Conservation (phyloP, 1,140 invertebrate genomes). For the Laupala kohalensis region DNA sequence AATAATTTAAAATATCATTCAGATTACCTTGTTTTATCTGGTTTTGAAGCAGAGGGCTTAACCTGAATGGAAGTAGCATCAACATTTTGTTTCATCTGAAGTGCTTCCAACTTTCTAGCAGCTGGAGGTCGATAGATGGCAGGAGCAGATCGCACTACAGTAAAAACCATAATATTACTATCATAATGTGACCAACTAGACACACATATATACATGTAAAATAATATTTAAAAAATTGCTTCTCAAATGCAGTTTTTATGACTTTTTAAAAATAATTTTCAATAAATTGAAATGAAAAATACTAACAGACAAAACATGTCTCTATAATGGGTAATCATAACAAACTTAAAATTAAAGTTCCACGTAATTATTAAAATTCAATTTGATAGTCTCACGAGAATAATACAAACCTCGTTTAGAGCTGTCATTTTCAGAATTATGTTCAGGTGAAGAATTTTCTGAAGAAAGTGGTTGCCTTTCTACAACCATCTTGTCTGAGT, state of each 20-base stretch:
- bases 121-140: slow-evolving; percentile 11
- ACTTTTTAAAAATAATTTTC: too few species aligned
- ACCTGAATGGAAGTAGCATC: not conserved
- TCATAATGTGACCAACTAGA: not conserved
- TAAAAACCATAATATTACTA: not conserved
- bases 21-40: not conserved
- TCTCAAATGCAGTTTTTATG: too few species aligned
- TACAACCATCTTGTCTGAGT: not conserved
- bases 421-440: not conserved
- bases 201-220: not conserved
- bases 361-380: too few species aligned
- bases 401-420: not conserved
- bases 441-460: not conserved
- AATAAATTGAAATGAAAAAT: too few species aligned
- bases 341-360: too few species aligned
- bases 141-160: not conserved
- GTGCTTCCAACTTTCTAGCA: slow-evolving; percentile 2
- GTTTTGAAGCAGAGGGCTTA: not conserved
- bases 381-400: too few species aligned
- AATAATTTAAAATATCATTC: too few species aligned
- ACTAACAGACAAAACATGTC: too few species aligned
- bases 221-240: not conserved
- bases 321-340: too few species aligned
- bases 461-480: not conserved
- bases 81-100: not conserved